Evolutionary conservation across 2,888 invertebrate genomes (phyloP), one percentile per base, ranked within the genome.

Genomic region (Amitus sp.): DNA sequence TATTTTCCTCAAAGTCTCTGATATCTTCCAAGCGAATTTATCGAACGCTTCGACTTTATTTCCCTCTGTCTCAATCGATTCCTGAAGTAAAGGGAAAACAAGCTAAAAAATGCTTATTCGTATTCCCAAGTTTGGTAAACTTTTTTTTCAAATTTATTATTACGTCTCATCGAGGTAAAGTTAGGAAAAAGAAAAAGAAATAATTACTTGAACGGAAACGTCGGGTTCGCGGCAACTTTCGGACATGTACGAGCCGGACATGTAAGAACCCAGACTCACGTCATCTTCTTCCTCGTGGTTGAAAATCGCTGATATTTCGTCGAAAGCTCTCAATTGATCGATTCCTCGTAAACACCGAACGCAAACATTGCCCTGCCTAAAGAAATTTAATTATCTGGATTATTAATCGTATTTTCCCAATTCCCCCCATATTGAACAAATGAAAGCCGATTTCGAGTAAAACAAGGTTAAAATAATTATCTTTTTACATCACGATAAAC

Each of bases 341-440:
- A 89, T 87, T 43, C 87, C 89, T 60, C 92, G 86, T 49, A 93
- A 85, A 79, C 94, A 94, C 73, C 92, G 87, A 72, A 90, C 89
- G 82, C 94, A 94, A 74, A 93, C 86, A 76, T 92, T 91, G 9
- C 93, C 93, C 86, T 92, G 91, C 76, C 93, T 93, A 82, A 2
- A 77, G 77, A 66, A 56, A n/a, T n/a, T n/a, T n/a, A n/a, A n/a
- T n/a, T n/a, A n/a, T n/a, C n/a, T n/a, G n/a, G n/a, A n/a, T n/a
- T n/a, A n/a, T n/a, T n/a, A n/a, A n/a, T n/a, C n/a, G n/a, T n/a
- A n/a, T n/a, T n/a, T n/a, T n/a, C n/a, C n/a, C n/a, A n/a, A n/a
- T n/a, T n/a, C n/a, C n/a, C n/a, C n/a, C n/a, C n/a, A n/a, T n/a
- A n/a, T n/a, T n/a, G n/a, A n/a, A n/a, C n/a, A n/a, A n/a, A n/a